Conservation (phyloP, 2,888 invertebrate species). For the Tromatobia lineatoria region DNA sequence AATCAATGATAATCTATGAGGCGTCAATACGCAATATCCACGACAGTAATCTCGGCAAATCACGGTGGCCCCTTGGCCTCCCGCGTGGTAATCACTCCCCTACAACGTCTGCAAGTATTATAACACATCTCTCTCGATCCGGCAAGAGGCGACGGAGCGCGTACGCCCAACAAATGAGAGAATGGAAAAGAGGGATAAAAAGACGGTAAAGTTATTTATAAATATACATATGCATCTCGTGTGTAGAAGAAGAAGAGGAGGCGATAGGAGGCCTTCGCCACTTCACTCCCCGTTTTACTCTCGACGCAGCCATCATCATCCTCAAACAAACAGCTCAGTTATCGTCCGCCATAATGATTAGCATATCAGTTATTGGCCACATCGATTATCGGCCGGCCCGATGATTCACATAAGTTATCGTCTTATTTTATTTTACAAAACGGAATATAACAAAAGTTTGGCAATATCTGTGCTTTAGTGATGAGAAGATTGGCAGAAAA, state of each 20-base stretch:
- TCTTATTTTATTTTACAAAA: not conserved
- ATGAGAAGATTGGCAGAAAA: too few species aligned
- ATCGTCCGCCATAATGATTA: not conserved
- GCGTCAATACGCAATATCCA: not conserved
- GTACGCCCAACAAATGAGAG: constrained; percentile 12
- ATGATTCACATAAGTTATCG: too few species aligned
- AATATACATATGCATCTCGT: constrained; percentile 74
- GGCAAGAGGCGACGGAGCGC: not conserved
- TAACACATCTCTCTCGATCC: constrained; percentile 32
- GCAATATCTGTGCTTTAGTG: not conserved
- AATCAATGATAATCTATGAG: not conserved
- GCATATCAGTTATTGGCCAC: not conserved
- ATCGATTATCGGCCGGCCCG: too few species aligned
- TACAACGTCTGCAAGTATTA: constrained; percentile 26
- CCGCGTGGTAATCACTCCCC: constrained; percentile 11
- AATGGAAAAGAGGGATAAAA: constrained; percentile 24
- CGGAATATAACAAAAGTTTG: not conserved
- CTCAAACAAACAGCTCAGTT: not conserved
- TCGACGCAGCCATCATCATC: constrained; percentile 10
- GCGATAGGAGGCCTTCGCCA: constrained; percentile 77
- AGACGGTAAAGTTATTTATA: constrained; percentile 80
- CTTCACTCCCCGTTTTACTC: not conserved
- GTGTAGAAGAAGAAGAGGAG: constrained; percentile 15
- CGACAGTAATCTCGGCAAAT: constrained; percentile 8
- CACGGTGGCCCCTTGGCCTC: constrained; percentile 9